phyloP scores from a whole-genome alignment of 2,113 vertebrate species.

The rat (Rattus norvegicus) region DNA sequence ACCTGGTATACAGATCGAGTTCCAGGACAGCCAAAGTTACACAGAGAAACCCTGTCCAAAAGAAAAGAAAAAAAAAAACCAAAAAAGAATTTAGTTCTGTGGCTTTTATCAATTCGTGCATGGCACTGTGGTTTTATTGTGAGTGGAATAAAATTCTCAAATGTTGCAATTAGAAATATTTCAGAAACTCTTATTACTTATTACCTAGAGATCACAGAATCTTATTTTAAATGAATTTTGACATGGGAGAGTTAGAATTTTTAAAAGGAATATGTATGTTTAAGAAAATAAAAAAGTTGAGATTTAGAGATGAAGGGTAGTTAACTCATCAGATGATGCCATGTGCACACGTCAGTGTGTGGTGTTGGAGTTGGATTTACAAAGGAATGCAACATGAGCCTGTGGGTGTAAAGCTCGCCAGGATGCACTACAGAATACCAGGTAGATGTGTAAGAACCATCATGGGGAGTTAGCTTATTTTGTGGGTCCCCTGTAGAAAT shows the following conservation, averaged over 20 bases:
- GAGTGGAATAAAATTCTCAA: constrained; percentile 14
- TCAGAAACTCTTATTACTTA: constrained; percentile 7
- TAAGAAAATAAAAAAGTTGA: neutral
- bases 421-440: neutral
- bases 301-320: constrained; percentile 16
- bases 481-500: constrained; percentile 17
- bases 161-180: constrained; percentile 40
- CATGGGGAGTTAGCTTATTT: constrained; percentile 30
- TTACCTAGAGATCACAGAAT: neutral
- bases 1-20: neutral
- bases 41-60: neutral
- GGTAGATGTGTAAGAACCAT: neutral
- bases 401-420: neutral
- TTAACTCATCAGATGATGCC: neutral
- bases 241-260: constrained; percentile 31
- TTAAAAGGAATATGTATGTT: neutral
- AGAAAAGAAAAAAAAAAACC: neutral
- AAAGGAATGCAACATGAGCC: neutral
- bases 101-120: neutral
- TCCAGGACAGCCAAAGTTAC: neutral
- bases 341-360: neutral
- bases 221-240: constrained; percentile 29
- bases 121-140: neutral
- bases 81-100: constrained; percentile 1
- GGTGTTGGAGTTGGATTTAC: neutral